Evolutionary conservation across 1,140 invertebrate species (phyloP).

Genomic region (Drosophila willistoni): DNA sequence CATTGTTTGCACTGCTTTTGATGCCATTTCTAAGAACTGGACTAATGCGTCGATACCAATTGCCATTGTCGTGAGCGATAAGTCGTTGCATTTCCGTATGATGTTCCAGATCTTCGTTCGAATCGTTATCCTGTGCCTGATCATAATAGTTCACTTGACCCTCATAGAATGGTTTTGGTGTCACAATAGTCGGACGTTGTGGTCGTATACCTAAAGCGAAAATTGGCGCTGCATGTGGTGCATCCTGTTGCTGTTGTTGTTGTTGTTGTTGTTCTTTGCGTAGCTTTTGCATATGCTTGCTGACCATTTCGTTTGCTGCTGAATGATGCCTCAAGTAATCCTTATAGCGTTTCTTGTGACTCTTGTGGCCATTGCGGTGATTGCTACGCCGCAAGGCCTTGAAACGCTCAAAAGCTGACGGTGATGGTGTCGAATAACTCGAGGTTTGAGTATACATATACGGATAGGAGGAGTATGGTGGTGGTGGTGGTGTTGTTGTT

Average conservation of each 20-base stretch:
- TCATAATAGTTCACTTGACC: constrained; percentile 75
- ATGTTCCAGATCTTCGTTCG: constrained; percentile 18
- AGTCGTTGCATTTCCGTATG: constrained; percentile 65
- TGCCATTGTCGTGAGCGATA: constrained; percentile 62
- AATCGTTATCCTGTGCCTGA: constrained; percentile 35
- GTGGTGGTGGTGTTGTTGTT: not conserved
- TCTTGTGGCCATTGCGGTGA: constrained; percentile 72
- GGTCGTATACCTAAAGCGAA: constrained; percentile 51
- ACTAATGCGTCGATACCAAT: constrained; percentile 73
- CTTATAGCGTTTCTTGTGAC: constrained; percentile 77
- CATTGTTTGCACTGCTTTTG: constrained; percentile 24
- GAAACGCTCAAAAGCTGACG: constrained; percentile 68
- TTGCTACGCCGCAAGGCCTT: constrained; percentile 67
- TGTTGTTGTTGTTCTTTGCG: constrained; percentile 21
- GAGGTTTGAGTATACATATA: not conserved
- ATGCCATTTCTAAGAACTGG: constrained; percentile 69
- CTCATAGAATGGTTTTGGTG: constrained; percentile 67
- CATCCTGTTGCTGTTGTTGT: not conserved
- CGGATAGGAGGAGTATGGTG: not conserved
- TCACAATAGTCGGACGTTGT: constrained; percentile 20
- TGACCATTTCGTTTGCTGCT: not conserved
- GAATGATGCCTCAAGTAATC: constrained; percentile 61
- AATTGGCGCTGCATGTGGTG: constrained; percentile 49
- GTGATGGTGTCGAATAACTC: not conserved
- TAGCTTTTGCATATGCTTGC: constrained; percentile 40